Evolutionary conservation across 2,888 invertebrate species (phyloP).

Genomic region (Platycheirus albimanus): DNA sequence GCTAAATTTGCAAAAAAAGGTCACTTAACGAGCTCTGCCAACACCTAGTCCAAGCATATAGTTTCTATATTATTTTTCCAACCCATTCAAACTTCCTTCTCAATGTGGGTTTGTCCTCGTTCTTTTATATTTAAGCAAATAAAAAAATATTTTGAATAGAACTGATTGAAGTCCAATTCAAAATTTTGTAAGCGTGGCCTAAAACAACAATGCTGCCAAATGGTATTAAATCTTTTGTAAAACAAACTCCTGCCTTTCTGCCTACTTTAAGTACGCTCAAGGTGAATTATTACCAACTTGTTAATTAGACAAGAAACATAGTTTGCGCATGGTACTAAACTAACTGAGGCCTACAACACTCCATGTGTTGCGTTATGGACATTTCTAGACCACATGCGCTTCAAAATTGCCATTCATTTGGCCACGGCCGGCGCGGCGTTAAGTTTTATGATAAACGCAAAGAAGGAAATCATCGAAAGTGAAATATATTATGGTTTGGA

Average conservation of each 20-base stretch:
- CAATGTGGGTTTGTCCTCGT: not conserved
- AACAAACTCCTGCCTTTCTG: conserved; percentile 34
- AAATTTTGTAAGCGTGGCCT: conserved; percentile 32
- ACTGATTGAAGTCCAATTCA: not conserved
- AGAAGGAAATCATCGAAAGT: conserved; percentile 71
- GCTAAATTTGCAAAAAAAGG: conserved; percentile 20
- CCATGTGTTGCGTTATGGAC: not conserved
- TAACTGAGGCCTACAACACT: not conserved
- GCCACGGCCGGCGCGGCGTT: not conserved
- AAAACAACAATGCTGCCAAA: conserved; percentile 17
- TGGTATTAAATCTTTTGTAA: conserved; percentile 17
- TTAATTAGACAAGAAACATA: conserved; percentile 63
- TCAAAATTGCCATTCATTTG: conserved; percentile 11
- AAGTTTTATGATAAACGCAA: conserved; percentile 50
- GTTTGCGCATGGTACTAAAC: conserved; percentile 29
- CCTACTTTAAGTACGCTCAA: conserved; percentile 40
- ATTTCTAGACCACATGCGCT: not conserved
- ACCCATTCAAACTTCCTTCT: not conserved
- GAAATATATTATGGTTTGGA: conserved; percentile 54
- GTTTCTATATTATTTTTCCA: not conserved
- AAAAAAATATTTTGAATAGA: not conserved
- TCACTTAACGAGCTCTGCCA: not conserved
- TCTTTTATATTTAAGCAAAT: conserved; percentile 2
- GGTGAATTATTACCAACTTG: conserved; percentile 67
- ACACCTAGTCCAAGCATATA: not conserved